These are phyloP conservation scores for Xyrichtys novacula DNA, from an alignment of 2,797 vertebrate species.

Conservation along the genomic window DNA sequence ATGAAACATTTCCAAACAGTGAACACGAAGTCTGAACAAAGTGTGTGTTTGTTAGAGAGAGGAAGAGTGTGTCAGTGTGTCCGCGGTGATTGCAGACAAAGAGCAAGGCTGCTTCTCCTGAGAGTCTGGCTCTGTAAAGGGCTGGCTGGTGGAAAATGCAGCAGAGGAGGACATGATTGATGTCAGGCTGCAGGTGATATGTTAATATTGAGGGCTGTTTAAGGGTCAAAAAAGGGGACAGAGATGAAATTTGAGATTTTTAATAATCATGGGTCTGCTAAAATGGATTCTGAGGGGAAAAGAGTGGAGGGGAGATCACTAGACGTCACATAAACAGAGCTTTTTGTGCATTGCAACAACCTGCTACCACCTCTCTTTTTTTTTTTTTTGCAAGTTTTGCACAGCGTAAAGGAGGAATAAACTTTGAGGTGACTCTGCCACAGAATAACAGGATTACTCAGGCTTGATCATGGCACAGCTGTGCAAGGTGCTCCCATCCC, in stretches of 20 bases:
- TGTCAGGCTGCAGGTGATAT: slow-evolving; percentile 28
- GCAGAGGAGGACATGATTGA: slow-evolving; percentile 30
- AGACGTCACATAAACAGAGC: slow-evolving; percentile 12
- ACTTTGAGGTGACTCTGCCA: slow-evolving; percentile 57
- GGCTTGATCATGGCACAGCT: slow-evolving; percentile 42
- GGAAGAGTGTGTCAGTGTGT: slow-evolving; percentile 47
- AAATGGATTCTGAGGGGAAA: slow-evolving; percentile 25
- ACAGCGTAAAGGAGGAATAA: slow-evolving; percentile 22
- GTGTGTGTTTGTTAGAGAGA: slow-evolving; percentile 23
- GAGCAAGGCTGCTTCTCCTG: slow-evolving; percentile 54
- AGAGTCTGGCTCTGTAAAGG: slow-evolving; percentile 61
- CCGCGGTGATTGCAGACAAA: slow-evolving; percentile 57
- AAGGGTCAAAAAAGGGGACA: slow-evolving; percentile 43
- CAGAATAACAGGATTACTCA: slow-evolving; percentile 72
- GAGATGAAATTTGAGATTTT: slow-evolving; percentile 36
- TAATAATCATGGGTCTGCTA: slow-evolving; percentile 10
- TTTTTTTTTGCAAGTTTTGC: slow-evolving; percentile 12
- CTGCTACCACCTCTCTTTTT: slow-evolving; percentile 14
- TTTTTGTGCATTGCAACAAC: slow-evolving; percentile 27
- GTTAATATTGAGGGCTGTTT: slow-evolving; percentile 41
- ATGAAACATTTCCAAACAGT: slow-evolving; percentile 58
- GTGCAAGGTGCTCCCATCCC: slow-evolving; percentile 54
- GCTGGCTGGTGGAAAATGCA: slow-evolving; percentile 43
- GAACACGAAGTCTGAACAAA: slow-evolving; percentile 31
- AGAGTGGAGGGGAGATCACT: neutral